Percentiles rank a stretch among this genome's conserved stretches.
Conservation (phyloP, 2,797 vertebrate species). For the Mus spretus region DNA sequence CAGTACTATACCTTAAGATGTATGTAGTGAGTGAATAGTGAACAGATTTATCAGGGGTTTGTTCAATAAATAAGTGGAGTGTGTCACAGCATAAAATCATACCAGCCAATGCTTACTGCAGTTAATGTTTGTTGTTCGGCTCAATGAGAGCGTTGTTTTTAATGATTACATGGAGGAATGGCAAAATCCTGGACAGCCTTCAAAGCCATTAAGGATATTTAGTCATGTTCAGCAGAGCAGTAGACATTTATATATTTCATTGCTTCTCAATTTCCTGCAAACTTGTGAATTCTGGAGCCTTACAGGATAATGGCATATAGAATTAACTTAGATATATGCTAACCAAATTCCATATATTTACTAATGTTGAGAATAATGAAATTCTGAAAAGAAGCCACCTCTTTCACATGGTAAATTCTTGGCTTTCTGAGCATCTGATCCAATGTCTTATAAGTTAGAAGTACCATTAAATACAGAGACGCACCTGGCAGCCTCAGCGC, state of each 20-base stretch:
- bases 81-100: slow-evolving; percentile 5
- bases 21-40: background rate
- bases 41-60: slow-evolving; percentile 58
- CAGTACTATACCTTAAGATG: background rate
- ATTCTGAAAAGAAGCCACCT: background rate
- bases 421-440: background rate
- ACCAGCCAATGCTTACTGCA: background rate
- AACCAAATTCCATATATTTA: background rate
- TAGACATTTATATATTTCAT: slow-evolving; percentile 50
- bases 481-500: background rate
- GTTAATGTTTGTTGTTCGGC: slow-evolving; percentile 28
- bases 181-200: slow-evolving; percentile 67
- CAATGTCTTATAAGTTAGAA: background rate
- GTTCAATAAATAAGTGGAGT: slow-evolving; percentile 45
- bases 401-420: background rate
- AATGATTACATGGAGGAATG: slow-evolving; percentile 63
- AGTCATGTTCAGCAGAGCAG: slow-evolving; percentile 63
- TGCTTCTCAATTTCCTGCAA: slow-evolving; percentile 72
- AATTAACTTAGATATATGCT: slow-evolving; percentile 56
- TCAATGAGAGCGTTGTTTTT: slow-evolving; percentile 59
- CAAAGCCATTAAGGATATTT: slow-evolving; percentile 70
- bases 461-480: background rate
- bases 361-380: slow-evolving; percentile 15
- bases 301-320: background rate
- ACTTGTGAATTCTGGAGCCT: slow-evolving; percentile 60